Evolutionary conservation across 2,797 vertebrate species (phyloP), one percentile per base, ranked within the genome.

Genomic region (Channa striata): DNA sequence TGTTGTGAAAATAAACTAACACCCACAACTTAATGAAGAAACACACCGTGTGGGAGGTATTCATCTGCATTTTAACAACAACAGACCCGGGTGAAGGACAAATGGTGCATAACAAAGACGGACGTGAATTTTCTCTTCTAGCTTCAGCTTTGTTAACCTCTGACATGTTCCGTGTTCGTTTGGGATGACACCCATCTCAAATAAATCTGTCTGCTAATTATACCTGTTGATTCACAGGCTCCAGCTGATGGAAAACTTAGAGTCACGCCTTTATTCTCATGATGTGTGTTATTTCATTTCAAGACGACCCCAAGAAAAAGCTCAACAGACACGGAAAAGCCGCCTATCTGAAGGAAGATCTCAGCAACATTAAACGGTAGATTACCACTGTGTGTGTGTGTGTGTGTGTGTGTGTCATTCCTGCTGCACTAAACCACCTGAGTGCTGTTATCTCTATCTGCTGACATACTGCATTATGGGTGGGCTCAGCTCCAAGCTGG

Each of bases 381-480:
- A 86, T 84, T 81, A 74, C 44, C 43, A 42, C 46, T 76, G 6
- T 51, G 13, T 49, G 20, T 61, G 54, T 70, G 34, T 56, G 23
- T 49, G 44, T 52, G 11, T 63, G 33, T 72, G 72, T 53, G 37
- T 62, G 54, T 49, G 58, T 60, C 56, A 56, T 71, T 70, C 47
- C 20, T 21, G 72, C 68, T 30, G 74, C 65, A 11, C 11, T 68
- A 57, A 74, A 80, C 51, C 72, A 77, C 77, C 80, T 51, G 68
- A 83, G 60, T 49, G 67, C 54, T 53, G 61, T 77, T 88, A 80
- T 87, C 79, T 81, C 64, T 59, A 10, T 37, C 14, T 66, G 54
- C 53, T 72, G 69, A 83, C 42, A 74, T 62, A 67, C 42, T 63
- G 81, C 88, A 87, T 78, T 71, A 68, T 93, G 90, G 91, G 91